Evolutionary conservation across 2,888 invertebrate genomes (phyloP).

Genomic region (Hirtodrosophila alboralis): DNA sequence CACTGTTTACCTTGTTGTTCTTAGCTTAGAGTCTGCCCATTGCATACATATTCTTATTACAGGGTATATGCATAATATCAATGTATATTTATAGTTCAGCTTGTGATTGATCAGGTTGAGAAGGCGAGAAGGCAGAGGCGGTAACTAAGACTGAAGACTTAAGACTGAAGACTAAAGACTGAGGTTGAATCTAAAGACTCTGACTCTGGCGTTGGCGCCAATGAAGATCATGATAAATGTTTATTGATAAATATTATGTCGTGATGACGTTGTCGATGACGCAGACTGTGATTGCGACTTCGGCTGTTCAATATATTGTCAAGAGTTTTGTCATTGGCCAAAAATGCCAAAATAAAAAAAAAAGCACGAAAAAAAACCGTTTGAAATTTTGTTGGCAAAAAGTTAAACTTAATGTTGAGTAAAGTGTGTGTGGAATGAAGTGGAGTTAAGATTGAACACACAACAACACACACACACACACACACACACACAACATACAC

Average conservation of each 20-base stretch:
- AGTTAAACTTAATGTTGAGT: constrained; percentile 19
- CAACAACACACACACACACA: constrained; percentile 28
- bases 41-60: too few relatives aligned
- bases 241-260: constrained; percentile 22
- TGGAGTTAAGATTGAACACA: constrained; percentile 43
- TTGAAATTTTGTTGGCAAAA: constrained; percentile 15
- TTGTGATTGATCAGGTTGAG: constrained; percentile 22
- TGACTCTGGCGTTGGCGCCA: constrained; percentile 37
- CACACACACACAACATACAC: constrained; percentile 25
- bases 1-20: too few relatives aligned
- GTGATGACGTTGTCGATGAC: constrained; percentile 54
- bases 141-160: background rate
- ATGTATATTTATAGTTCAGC: background rate
- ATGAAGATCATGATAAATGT: constrained; percentile 56
- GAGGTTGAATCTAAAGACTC: too few relatives aligned
- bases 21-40: too few relatives aligned
- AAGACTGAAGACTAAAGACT: too few relatives aligned
- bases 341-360: constrained; percentile 29
- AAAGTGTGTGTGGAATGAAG: constrained; percentile 26
- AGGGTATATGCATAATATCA: too few relatives aligned
- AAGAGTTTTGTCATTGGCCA: constrained; percentile 70
- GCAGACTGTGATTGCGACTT: constrained; percentile 13
- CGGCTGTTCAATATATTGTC: constrained; percentile 32
- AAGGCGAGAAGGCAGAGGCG: constrained; percentile 23
- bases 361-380: constrained; percentile 11